Evolutionary conservation across 2,113 vertebrate species (phyloP).

Genomic region (Canis aureus): DNA sequence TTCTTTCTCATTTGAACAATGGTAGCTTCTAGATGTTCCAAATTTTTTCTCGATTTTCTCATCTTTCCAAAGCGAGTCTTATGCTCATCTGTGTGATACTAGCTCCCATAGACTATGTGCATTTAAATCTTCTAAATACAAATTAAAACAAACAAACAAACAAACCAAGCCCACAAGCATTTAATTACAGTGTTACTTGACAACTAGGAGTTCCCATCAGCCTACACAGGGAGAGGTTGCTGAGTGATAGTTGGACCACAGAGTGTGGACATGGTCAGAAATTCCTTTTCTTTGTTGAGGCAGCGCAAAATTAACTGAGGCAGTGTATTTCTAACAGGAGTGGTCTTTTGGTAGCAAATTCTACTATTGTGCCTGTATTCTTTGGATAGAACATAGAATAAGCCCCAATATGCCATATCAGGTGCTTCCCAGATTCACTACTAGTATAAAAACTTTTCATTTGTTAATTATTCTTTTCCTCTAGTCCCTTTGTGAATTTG

Average conservation of each 20-base stretch:
- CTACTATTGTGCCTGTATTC: not conserved
- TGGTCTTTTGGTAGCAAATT: not conserved
- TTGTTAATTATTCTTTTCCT: slow-evolving; percentile 17
- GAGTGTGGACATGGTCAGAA: not conserved
- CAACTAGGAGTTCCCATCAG: not conserved
- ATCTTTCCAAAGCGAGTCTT: not conserved
- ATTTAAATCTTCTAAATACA: not conserved
- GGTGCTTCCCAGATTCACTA: not conserved
- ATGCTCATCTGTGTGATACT: not conserved
- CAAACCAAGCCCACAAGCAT: not conserved
- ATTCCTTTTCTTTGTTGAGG: not conserved
- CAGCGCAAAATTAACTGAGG: not conserved
- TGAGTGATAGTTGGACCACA: not conserved
- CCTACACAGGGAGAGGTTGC: not conserved
- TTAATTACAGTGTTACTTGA: not conserved
- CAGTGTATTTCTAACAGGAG: not conserved
- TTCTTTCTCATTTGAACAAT: not conserved
- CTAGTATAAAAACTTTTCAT: not conserved
- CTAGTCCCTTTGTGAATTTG: not conserved
- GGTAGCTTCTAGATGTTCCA: not conserved
- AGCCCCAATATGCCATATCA: not conserved
- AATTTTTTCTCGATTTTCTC: not conserved
- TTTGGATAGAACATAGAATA: not conserved
- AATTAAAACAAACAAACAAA: not conserved
- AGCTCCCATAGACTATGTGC: not conserved